Base-by-base conservation (phyloP, 2,113 vertebrate species). In the Rhea pennata region DNA sequence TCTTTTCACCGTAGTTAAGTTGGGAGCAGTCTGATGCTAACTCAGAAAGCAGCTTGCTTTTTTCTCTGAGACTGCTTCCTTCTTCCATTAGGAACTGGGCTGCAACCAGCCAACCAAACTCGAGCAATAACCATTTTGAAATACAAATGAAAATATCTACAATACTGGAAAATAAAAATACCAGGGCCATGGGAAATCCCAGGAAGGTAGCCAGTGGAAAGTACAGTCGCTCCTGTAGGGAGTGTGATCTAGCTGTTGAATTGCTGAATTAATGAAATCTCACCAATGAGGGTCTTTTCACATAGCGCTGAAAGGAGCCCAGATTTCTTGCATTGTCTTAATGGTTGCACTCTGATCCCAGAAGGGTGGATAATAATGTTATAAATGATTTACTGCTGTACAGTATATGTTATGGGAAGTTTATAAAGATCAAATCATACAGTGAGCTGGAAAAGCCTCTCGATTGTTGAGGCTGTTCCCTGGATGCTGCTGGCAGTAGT, bases 361-460 rank as follows among this genome's bases (percentile, higher is more conserved):
- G 84, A 91, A 12, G 62, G 91, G 91, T 0, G 15, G 96, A 92
- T 93, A 76, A 89, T 66, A 40, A 91, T 2, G 77, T 44, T 66
- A 81, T 88, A 92, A 79, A 88, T 90, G 75, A 94, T 96, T 97
- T 95, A 83, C 85, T 93, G 95, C 88, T 2, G 0, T 84, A 59
- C 85, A 85, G 88, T 69, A 10, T 40, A 58, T 77, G 86, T 93
- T 90, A 56, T 5, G 83, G 93, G 90, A 88, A 90, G 67, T 92
- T 95, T 95, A 76, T 8, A 29, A 85, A 90, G 96, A 95, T 96
- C 92, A 93, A 76, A 88, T 91, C 74, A 0, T 95, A 95, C 78
- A 65, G 78, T 26, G 94, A 92, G 90, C 94, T 87, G 88, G 88
- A 90, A 97, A 95, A 94, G 92, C 96, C 92, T 94, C 87, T 81